Conservation (phyloP, 2,888 invertebrate species). For the Mimachlamys varia region DNA sequence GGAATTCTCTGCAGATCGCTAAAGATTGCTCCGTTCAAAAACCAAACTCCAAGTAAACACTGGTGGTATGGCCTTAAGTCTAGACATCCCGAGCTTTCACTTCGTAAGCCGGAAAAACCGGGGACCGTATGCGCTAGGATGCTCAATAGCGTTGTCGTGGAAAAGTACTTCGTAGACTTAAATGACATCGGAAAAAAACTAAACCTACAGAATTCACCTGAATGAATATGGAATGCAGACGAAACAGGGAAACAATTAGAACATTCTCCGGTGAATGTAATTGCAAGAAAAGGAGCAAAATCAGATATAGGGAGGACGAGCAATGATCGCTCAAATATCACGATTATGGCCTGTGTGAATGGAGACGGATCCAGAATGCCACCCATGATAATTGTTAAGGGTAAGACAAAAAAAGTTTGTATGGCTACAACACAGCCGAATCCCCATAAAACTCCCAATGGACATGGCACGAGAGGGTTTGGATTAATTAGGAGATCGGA, state of each 20-base stretch:
- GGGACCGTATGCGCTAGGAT: neutral
- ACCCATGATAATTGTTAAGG: constrained; percentile 42
- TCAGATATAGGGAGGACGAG: neutral
- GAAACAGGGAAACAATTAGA: neutral
- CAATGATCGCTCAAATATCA: no score
- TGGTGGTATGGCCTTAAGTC: neutral
- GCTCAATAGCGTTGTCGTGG: neutral
- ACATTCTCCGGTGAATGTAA: neutral
- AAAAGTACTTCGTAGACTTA: neutral
- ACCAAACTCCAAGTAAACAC: no score
- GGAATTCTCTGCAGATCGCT: neutral
- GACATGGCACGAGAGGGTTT: constrained; percentile 39
- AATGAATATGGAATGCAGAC: no score
- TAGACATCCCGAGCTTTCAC: neutral
- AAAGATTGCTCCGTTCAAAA: neutral
- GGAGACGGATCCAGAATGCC: constrained; percentile 34
- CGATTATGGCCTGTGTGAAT: constrained; percentile 39
- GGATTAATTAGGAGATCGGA: constrained; percentile 41
- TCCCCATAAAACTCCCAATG: constrained; percentile 39
- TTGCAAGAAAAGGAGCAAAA: neutral
- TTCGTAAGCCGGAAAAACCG: neutral
- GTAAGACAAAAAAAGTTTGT: constrained; percentile 34
- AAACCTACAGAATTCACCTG: no score
- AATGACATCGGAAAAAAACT: neutral
- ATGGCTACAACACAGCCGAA: constrained; percentile 38